phyloP scores from a whole-genome alignment of 2,113 vertebrate species.

The Sula dactylatra region DNA sequence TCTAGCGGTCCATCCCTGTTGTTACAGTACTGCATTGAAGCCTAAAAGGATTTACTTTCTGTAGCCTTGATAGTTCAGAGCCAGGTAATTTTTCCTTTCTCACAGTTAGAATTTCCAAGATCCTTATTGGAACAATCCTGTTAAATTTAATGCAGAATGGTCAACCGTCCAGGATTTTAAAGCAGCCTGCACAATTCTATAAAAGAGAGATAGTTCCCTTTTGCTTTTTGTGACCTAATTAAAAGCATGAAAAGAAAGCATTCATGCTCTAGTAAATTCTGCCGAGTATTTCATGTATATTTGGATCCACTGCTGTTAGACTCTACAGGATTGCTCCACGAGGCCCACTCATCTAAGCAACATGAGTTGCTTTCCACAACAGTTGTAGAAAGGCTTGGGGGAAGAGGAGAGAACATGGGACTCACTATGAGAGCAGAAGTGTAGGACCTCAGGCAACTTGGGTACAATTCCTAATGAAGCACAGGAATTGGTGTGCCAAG shows the following conservation, averaged over 20 bases:
- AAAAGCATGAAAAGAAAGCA: neutral
- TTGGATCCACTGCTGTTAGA: neutral
- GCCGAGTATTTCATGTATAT: neutral
- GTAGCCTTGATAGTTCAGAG: neutral
- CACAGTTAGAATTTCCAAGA: neutral
- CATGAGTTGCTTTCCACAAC: neutral
- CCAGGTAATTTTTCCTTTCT: neutral
- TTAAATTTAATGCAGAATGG: neutral
- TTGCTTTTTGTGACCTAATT: neutral
- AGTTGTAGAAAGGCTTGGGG: neutral
- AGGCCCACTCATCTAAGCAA: neutral
- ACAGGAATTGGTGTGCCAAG: neutral
- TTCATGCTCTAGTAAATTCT: neutral
- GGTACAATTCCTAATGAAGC: neutral
- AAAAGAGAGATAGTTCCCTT: neutral
- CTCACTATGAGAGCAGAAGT: neutral
- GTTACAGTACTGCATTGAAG: neutral
- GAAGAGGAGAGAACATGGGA: rapidly evolving
- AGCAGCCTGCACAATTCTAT: neutral
- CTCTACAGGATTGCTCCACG: neutral
- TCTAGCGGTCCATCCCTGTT: neutral
- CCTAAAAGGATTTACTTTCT: neutral
- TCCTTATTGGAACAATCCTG: neutral
- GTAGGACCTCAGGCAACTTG: neutral
- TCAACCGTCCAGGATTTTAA: neutral